Conservation (phyloP, 2,797 vertebrate species). For the Acanthurus tractus region DNA sequence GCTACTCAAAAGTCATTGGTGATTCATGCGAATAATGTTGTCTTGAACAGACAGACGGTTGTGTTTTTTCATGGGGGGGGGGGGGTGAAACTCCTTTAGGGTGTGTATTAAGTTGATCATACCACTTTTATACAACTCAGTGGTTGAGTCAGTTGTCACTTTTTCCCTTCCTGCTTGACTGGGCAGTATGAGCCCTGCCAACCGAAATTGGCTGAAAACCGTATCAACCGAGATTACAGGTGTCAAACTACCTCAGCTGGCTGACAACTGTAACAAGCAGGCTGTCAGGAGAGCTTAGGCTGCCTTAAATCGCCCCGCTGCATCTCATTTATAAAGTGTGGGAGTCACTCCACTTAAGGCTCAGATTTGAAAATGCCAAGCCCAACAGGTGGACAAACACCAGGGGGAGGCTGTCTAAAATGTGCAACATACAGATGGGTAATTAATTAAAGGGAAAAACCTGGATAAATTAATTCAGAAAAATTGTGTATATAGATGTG, state of each 20-base stretch:
- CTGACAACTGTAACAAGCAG: slow-evolving; percentile 76
- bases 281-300: slow-evolving; percentile 61
- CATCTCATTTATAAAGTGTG: slow-evolving; percentile 59
- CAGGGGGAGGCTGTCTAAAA: not conserved
- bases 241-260: slow-evolving; percentile 72
- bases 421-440: not conserved
- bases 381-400: slow-evolving; percentile 17
- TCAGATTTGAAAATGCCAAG: slow-evolving; percentile 19
- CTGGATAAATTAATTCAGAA: not conserved
- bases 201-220: slow-evolving; percentile 66
- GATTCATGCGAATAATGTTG: slow-evolving; percentile 14
- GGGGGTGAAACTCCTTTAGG: slow-evolving; percentile 34
- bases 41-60: slow-evolving; percentile 21
- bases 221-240: slow-evolving; percentile 70
- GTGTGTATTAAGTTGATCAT: slow-evolving; percentile 59
- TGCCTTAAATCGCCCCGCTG: slow-evolving; percentile 40
- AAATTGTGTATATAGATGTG: not conserved
- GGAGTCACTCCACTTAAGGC: slow-evolving; percentile 34
- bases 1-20: not conserved
- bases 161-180: slow-evolving; percentile 54
- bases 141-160: slow-evolving; percentile 62
- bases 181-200: slow-evolving; percentile 58
- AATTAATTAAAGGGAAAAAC: slow-evolving; percentile 3
- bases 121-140: slow-evolving; percentile 60
- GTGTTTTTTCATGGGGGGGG: not conserved